Evolutionary conservation across 1,140 invertebrate genomes (phyloP).

Genomic region (Harpegnathos saltator): DNA sequence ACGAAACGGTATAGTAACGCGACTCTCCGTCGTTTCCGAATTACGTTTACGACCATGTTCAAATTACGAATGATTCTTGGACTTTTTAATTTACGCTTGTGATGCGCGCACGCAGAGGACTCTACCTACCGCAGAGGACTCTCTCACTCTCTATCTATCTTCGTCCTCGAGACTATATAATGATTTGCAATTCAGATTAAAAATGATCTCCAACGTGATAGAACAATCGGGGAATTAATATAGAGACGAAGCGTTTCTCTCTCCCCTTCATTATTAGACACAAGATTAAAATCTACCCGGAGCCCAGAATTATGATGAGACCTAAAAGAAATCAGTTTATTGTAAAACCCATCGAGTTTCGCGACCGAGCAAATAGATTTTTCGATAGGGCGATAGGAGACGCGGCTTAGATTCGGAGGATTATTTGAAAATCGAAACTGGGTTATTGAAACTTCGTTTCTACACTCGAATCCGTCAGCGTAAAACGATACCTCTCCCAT

Average conservation of each 20-base stretch:
- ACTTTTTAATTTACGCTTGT: not conserved
- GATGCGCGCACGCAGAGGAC: not conserved
- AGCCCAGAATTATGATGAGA: slow-evolving; percentile 32
- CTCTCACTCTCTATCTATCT: too few species aligned
- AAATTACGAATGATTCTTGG: not conserved
- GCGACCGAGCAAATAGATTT: slow-evolving; percentile 56
- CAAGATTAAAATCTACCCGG: slow-evolving; percentile 37
- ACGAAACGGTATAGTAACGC: slow-evolving; percentile 38
- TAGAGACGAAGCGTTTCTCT: not conserved
- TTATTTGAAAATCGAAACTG: slow-evolving; percentile 63
- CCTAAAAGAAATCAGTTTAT: slow-evolving; percentile 55
- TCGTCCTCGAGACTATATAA: too few species aligned
- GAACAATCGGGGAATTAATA: not conserved
- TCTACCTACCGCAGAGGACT: too few species aligned
- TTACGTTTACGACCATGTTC: slow-evolving; percentile 4
- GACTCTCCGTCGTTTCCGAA: not conserved
- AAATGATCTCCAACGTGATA: not conserved
- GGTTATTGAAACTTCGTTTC: slow-evolving; percentile 61
- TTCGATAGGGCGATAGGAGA: slow-evolving; percentile 50
- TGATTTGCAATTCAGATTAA: slow-evolving; percentile 5
- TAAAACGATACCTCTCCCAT: slow-evolving; percentile 56
- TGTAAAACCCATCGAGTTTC: slow-evolving; percentile 50
- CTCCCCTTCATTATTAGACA: not conserved
- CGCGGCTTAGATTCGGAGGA: slow-evolving; percentile 56
- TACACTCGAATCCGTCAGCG: slow-evolving; percentile 47